phyloP scores from a whole-genome alignment of 1,140 invertebrate species.

The Microplitis mediator region DNA sequence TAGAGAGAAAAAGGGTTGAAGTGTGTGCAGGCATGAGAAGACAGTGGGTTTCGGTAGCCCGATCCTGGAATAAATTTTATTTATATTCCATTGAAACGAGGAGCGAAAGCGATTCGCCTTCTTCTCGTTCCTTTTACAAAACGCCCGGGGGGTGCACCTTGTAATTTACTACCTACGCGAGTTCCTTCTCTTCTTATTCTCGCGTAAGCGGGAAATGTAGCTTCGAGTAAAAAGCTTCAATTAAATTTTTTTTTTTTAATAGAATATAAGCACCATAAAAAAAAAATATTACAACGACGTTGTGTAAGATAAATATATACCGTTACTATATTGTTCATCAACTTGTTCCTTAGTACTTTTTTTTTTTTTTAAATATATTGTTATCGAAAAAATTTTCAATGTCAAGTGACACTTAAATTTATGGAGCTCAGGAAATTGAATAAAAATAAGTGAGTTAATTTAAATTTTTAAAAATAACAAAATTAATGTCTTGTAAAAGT shows the following conservation, averaged over 20 bases:
- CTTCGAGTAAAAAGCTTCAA: not conserved
- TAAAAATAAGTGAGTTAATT: not conserved
- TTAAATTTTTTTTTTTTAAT: not conserved
- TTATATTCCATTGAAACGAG: constrained; percentile 44
- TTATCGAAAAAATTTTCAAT: not conserved
- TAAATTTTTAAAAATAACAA: too few species aligned
- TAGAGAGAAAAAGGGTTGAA: too few species aligned
- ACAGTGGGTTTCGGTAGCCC: constrained; percentile 30
- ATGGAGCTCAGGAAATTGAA: not conserved
- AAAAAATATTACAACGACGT: too few species aligned
- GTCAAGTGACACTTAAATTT: not conserved
- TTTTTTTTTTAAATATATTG: too few species aligned
- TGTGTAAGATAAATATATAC: not conserved
- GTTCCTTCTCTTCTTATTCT: constrained; percentile 1
- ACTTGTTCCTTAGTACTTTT: not conserved
- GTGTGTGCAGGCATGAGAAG: not conserved
- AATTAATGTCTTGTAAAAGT: not conserved
- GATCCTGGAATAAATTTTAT: constrained; percentile 38
- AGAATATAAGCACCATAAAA: not conserved
- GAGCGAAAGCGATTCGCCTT: constrained; percentile 31
- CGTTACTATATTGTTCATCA: constrained; percentile 1
- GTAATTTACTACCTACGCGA: constrained; percentile 44
- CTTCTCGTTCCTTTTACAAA: constrained; percentile 24
- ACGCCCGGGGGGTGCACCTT: constrained; percentile 35
- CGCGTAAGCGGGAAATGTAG: not conserved